A percentile compares a stretch with the other conserved stretches of the same genome.
Conservation (phyloP, 2,797 vertebrate genomes). For the Acrocephalus scirpaceus region DNA sequence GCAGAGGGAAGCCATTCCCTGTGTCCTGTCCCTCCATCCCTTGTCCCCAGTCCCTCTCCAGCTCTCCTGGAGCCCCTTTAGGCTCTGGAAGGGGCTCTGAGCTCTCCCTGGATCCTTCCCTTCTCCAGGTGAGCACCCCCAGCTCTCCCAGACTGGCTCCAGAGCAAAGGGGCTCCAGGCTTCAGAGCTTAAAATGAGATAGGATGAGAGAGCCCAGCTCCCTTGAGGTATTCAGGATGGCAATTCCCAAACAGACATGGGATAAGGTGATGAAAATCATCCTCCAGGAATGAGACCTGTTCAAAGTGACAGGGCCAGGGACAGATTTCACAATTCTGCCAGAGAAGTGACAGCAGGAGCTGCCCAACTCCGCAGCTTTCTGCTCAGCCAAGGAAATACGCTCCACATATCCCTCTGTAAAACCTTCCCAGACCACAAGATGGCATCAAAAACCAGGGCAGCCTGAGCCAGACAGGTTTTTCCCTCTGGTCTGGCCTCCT, state of each 20-base stretch:
- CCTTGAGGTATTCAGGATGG: background rate
- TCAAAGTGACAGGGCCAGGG: background rate
- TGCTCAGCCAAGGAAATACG: background rate
- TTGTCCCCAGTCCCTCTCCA: background rate
- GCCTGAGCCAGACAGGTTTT: background rate
- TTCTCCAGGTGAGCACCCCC: background rate
- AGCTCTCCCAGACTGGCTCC: background rate
- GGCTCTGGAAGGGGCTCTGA: background rate
- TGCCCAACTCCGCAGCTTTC: background rate
- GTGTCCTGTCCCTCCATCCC: background rate
- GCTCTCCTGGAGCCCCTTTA: background rate
- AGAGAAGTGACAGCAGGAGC: background rate
- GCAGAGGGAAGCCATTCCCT: background rate
- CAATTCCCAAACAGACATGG: background rate
- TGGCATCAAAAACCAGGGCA: slow-evolving; percentile 29
- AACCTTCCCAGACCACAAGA: background rate
- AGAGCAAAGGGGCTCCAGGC: background rate
- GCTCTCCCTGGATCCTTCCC: background rate
- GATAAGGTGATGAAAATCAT: background rate
- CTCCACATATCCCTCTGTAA: background rate
- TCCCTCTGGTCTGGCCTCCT: background rate
- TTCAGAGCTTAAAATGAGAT: background rate
- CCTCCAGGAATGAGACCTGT: background rate
- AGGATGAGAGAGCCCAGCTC: background rate
- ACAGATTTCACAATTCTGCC: rapidly evolving